phyloP scores from a whole-genome alignment of 1,140 invertebrate species.

The Sitodiplosis mosellana region DNA sequence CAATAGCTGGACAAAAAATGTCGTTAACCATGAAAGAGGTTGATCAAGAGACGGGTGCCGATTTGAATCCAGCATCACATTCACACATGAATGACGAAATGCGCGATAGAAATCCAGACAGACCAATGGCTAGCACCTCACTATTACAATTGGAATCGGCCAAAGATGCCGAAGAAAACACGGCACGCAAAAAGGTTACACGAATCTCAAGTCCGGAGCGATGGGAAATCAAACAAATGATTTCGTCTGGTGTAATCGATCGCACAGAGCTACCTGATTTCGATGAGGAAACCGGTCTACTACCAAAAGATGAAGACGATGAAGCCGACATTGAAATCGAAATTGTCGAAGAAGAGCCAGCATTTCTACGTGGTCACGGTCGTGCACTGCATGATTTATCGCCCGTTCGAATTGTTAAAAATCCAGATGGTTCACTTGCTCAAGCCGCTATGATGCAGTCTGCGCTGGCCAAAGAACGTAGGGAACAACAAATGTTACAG shows the following conservation, averaged over 20 bases:
- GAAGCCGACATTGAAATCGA: slow-evolving; percentile 99
- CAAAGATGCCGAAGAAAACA: slow-evolving; percentile 56
- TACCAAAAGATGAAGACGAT: slow-evolving; percentile 77
- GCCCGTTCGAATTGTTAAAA: slow-evolving; percentile 95
- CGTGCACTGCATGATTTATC: slow-evolving; percentile 79
- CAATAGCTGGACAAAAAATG: slow-evolving; percentile 81
- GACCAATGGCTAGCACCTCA: slow-evolving; percentile 42
- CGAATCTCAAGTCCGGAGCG: slow-evolving; percentile 91
- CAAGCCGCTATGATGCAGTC: slow-evolving; percentile 99
- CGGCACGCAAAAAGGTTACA: slow-evolving; percentile 63
- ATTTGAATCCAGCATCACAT: slow-evolving; percentile 74
- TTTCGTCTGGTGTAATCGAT: slow-evolving; percentile 65
- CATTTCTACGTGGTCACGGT: slow-evolving; percentile 84
- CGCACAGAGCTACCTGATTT: slow-evolving; percentile 82
- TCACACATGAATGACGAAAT: slow-evolving; percentile 44
- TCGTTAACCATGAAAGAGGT: slow-evolving; percentile 98
- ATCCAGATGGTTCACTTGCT: slow-evolving; percentile 94
- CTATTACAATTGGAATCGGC: slow-evolving; percentile 45
- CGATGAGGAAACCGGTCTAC: slow-evolving; percentile 70
- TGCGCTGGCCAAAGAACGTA: slow-evolving; percentile 87
- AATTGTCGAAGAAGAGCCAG: slow-evolving; percentile 94
- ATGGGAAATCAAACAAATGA: slow-evolving; percentile 81
- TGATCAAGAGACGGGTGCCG: slow-evolving; percentile 83
- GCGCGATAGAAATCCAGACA: slow-evolving; percentile 67
- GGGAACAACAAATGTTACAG: slow-evolving; percentile 84